Evolutionary conservation across 2,888 invertebrate genomes (phyloP).

Genomic region (Hermaeophaga mercurialis): DNA sequence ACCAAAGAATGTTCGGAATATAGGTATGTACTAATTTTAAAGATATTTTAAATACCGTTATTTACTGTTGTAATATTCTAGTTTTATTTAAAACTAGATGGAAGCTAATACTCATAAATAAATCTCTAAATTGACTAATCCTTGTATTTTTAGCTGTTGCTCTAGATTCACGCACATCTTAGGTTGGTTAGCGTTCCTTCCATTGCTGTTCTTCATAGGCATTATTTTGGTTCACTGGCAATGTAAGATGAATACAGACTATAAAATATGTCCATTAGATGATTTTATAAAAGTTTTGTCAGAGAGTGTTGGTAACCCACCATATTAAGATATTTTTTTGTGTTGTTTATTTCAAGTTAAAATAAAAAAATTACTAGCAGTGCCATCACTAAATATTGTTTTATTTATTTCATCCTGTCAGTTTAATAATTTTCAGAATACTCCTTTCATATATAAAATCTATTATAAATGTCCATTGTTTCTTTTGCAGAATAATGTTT

Average conservation of each 20-base stretch:
- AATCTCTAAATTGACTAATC: no score
- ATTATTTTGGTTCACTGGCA: conserved; percentile 33
- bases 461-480: no score
- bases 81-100: no score
- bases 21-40: no score
- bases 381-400: conserved; percentile 7
- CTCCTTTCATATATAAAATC: no score
- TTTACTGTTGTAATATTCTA: no score
- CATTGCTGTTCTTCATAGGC: conserved; percentile 19
- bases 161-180: conserved; percentile 8
- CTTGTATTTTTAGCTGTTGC: conserved; percentile 9
- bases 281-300: conserved; percentile 35
- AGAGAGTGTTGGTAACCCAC: conserved; percentile 34
- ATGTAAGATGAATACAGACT: conserved; percentile 36
- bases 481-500: no score
- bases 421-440: no score
- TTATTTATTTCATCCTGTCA: no score
- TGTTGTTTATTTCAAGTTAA: conserved; percentile 24
- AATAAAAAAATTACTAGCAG: conserved; percentile 16
- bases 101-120: no score
- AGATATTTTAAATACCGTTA: no score
- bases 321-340: conserved; percentile 33
- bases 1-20: not conserved
- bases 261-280: conserved; percentile 38
- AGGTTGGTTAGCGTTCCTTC: conserved; percentile 11